phyloP scores from a whole-genome alignment of 1,140 invertebrate species.

The Ridgeia piscesae region DNA sequence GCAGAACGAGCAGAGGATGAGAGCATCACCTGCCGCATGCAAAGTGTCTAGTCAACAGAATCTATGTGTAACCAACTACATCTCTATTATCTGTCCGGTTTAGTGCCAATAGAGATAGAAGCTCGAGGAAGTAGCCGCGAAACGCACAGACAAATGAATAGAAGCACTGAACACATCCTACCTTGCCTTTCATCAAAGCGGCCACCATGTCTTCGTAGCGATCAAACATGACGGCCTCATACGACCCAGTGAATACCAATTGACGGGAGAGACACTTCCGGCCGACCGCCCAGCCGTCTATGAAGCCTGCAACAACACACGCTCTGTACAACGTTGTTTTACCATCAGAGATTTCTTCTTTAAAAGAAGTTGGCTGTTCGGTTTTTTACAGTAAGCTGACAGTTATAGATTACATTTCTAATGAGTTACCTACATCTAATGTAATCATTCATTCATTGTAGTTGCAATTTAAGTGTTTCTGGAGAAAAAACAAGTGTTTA shows the following conservation, averaged over 20 bases:
- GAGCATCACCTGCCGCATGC: neutral
- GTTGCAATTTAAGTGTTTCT: too few species aligned
- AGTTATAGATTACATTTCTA: too few species aligned
- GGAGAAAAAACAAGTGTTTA: too few species aligned
- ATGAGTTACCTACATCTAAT: too few species aligned
- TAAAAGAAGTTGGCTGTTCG: too few species aligned
- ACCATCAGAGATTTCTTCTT: too few species aligned
- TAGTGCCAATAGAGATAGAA: neutral
- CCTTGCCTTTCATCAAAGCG: neutral
- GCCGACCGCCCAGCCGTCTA: neutral
- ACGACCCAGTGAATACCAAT: neutral
- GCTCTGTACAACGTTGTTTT: neutral
- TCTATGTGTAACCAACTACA: neutral
- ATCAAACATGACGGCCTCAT: neutral
- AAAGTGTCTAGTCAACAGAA: neutral
- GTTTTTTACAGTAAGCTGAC: too few species aligned
- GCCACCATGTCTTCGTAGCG: neutral
- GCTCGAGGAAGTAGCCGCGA: neutral
- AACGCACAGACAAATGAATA: neutral
- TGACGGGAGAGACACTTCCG: neutral
- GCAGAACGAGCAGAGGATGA: neutral
- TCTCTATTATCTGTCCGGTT: too few species aligned
- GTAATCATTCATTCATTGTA: too few species aligned
- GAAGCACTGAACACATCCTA: neutral
- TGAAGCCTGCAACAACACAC: neutral